Conservation (phyloP, 2,113 vertebrate genomes). For the Callospermophilus lateralis region DNA sequence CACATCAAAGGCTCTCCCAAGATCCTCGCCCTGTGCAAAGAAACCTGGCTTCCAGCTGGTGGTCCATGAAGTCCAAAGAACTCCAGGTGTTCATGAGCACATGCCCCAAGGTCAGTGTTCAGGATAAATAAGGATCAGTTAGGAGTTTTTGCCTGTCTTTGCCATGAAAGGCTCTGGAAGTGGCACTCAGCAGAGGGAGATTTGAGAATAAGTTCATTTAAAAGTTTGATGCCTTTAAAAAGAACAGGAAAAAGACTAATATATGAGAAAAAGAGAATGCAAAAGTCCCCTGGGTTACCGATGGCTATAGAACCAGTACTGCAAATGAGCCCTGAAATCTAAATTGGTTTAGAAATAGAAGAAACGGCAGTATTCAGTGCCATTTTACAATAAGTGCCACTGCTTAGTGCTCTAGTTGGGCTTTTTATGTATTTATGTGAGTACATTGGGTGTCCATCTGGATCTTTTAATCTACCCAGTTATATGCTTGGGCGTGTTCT, state of each 20-base stretch:
- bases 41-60: conserved; percentile 31
- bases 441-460: conserved; percentile 77
- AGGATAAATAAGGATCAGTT: not conserved
- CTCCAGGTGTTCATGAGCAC: not conserved
- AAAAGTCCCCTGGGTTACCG: conserved; percentile 70
- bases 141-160: not conserved
- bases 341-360: conserved; percentile 82
- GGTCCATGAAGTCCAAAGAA: conserved; percentile 18
- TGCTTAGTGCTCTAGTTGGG: conserved; percentile 70
- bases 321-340: conserved; percentile 83
- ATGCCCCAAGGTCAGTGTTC: not conserved
- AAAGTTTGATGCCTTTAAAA: conserved; percentile 75
- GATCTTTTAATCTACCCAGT: conserved; percentile 81
- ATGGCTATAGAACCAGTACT: conserved; percentile 63
- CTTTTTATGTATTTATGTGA: conserved; percentile 80
- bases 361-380: conserved; percentile 61
- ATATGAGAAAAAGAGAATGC: conserved; percentile 58
- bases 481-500: conserved; percentile 78
- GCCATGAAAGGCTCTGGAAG: not conserved
- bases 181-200: not conserved
- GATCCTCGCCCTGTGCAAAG: not conserved
- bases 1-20: conserved; percentile 5
- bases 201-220: conserved; percentile 62
- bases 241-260: conserved; percentile 61
- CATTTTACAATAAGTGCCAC: conserved; percentile 74